These are phyloP conservation scores for Sebastes vulpes DNA, from an alignment of 2,797 vertebrate species.

Conservation along the genomic window DNA sequence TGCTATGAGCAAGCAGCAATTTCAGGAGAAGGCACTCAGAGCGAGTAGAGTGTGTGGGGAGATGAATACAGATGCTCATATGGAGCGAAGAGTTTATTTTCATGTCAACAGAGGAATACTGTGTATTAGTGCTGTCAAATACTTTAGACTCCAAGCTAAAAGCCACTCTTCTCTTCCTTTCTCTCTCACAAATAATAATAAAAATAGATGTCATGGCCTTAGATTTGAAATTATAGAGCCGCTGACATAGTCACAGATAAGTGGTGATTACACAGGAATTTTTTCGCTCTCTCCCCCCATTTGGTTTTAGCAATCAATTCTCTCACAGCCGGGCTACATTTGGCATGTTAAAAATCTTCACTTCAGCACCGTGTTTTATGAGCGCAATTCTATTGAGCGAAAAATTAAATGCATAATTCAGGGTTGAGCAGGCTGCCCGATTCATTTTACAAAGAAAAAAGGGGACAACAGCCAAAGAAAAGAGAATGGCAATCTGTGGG, in stretches of 20 bases:
- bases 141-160: constrained; percentile 11
- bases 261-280: constrained; percentile 1
- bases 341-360: constrained; percentile 46
- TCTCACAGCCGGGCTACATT: neutral
- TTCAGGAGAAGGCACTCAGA: constrained; percentile 58
- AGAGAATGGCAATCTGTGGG: neutral
- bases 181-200: neutral
- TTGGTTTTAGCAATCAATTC: constrained; percentile 25
- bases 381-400: constrained; percentile 36
- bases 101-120: constrained; percentile 43
- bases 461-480: constrained; percentile 31
- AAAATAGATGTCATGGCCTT: constrained; percentile 14
- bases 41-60: constrained; percentile 27
- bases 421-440: constrained; percentile 32
- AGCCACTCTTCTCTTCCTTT: neutral
- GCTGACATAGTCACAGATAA: constrained; percentile 18
- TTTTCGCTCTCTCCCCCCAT: neutral
- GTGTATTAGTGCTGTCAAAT: constrained; percentile 32
- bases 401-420: constrained; percentile 62
- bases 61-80: constrained; percentile 58
- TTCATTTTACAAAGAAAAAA: constrained; percentile 35
- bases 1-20: constrained; percentile 58
- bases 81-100: constrained; percentile 59
- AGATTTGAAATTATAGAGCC: constrained; percentile 17
- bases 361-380: constrained; percentile 44